Evolutionary conservation across 2,797 vertebrate species (phyloP), one percentile per base, ranked within the genome.

Genomic region (Threskiornis aethiopicus): DNA sequence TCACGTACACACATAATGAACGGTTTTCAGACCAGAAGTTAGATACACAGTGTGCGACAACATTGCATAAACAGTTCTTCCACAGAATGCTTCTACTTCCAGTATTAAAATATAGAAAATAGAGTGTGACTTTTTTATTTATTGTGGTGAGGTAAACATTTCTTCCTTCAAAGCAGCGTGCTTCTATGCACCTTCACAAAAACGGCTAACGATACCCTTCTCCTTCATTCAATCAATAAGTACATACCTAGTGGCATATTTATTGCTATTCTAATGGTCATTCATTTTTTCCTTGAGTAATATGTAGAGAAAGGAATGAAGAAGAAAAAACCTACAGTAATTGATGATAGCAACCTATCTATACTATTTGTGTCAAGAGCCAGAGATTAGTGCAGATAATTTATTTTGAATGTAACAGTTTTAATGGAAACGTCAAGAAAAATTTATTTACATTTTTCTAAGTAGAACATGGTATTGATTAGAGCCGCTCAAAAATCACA

Each of bases 391-490:
- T 73, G 44, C 67, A 64, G 88, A 78, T 76, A 65, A 94, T 89
- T 97, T 89, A 85, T 80, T 59, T 62, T 70, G 72, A 94, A 94
- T 72, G 35, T 55, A 61, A 78, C 66, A 47, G 55, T 65, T 94
- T 78, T 73, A 95, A 76, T 89, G 92, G 93, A 91, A 97, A 91
- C 20, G 90, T 75, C 95, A 87, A 29, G 87, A 88, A 89, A 97
- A 95, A 95, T 7, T 65, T 75, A 94, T 85, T 95, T 83, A 93
- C 33, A 16, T 96, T 94, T 95, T 85, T 83, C 69, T 90, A 92
- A 87, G 65, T 8, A 85, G 93, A 82, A 44, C 59, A 65, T 0
- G 0, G 57, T 82, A 95, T 93, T 65, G 93, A 95, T 94, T 71
- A 41, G 18, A 84, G 76, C 33, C 2, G 20, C 52, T 92, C 39